Evolutionary conservation across 1,140 invertebrate species (phyloP), one percentile per base, ranked within the genome.

Genomic region (Caenorhabditis brenneri): DNA sequence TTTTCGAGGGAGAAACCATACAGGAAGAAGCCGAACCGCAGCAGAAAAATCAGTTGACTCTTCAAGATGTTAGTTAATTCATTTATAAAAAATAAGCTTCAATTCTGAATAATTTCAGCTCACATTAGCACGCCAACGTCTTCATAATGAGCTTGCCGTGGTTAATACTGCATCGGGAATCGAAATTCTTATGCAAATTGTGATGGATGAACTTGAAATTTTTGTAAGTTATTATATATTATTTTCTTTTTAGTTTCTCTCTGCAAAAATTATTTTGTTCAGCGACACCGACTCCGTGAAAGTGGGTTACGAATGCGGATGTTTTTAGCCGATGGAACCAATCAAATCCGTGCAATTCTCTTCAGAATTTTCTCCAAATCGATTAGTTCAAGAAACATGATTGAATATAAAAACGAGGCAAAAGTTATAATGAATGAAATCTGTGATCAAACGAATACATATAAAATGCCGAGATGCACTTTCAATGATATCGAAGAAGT

Each of bases 381-480:
- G 19, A 74, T 74, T 9, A 74, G 36, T 19, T 74, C 65, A 10
- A 39, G 36, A 42, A 74, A 24, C 9, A 74, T 74, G 65, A 31
- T 74, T 19, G 65, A 74, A 31, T 74, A 74, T n/a, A 74, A 74
- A 46, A 74, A 39, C 1, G 65, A 74, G 19, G 65, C 65, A 24
- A 74, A 46, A 74, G 65, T 74, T 33, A 74, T 74, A 22, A 24
- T 74, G 33, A 74, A 74, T 42, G 65, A 74, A 15, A 6, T 74
- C 9, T 5, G 36, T n/a, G 65, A 74, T 42, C 36, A 42, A n/a
- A 74, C 6, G 12, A 42, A 42, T 24, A 74, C 65, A 24, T 74
- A 74, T 24, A 74, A 74, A 74, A 39, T 74, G 36, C 65, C 65
- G 22, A 74, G 65, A 74, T 74, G 33, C 24, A 74, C 65, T 24